Base-by-base conservation (phyloP, 2,797 vertebrate species). In the Neoniphon sammara region DNA sequence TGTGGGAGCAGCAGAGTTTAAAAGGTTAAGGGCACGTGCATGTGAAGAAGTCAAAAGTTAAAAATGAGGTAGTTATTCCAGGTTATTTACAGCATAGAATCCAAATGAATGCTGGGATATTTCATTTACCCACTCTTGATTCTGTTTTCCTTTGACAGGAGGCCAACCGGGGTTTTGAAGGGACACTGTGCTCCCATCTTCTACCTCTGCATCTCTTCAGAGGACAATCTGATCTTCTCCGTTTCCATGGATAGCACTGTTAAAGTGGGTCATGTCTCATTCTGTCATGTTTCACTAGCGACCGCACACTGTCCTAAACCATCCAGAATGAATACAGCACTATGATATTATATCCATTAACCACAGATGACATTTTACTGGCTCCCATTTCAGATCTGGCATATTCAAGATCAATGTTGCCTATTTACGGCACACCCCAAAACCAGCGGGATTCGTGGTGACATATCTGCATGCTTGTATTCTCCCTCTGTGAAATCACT, bases 381-480 rank as follows among this genome's bases (percentile, higher is more conserved):
- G 39, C 50, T 75, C 7, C 20, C 20, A 12, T 83, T 76, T 30
- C 85, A 95, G 95, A 93, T 96, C 83, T 96, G 94, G 93, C 91
- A 94, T 78, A 92, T 95, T 67, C 87, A 94, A 59, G 94, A 93
- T 47, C 92, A 95, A 73, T 91, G 80, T 4, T 96, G 94, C 85
- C 85, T 94, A 44, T 90, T 94, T 74, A 93, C 89, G 2, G 84
- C 88, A 20, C 91, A 92, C 5, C 78, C 91, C 50, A 93, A 90
- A 88, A 90, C 84, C 64, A 96, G 87, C 2, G 34, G 87, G 61
- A 87, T 94, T 63, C 88, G 77, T 7, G 93, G 92, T 0, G 82
- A 95, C 34, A 64, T 94, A 1, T 87, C 87, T 7, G 87, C 94
- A 23, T 95, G 93, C 58, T 81, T 87, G 7, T 95, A 85, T 3